phyloP scores from a whole-genome alignment of 2,797 vertebrate genomes.

The Karalla daura region DNA sequence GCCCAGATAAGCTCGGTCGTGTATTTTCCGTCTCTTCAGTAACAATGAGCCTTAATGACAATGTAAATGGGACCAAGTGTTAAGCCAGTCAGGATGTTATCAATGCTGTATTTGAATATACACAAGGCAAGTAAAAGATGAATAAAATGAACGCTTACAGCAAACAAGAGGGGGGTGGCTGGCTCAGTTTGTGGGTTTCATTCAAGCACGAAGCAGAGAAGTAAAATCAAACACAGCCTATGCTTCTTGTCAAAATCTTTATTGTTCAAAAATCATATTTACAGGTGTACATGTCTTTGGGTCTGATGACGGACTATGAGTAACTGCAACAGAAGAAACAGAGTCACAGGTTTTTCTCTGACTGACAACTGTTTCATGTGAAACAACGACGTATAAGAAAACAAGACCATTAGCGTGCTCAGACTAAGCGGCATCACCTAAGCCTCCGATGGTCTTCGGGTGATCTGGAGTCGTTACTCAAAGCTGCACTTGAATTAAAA shows the following conservation, averaged over 20 bases:
- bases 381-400: too few species aligned
- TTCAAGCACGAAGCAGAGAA: neutral
- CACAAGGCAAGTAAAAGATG: constrained; percentile 6
- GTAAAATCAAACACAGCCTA: neutral
- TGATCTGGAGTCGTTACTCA: too few species aligned
- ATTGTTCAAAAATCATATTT: constrained; percentile 64
- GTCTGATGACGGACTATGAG: constrained; percentile 11
- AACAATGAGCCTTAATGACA: neutral
- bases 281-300: constrained; percentile 35
- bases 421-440: too few species aligned
- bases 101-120: constrained; percentile 27
- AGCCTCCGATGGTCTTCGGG: too few species aligned
- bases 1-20: constrained; percentile 15
- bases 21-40: constrained; percentile 25
- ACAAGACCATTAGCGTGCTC: too few species aligned
- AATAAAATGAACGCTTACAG: constrained; percentile 13
- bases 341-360: neutral
- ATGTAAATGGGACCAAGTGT: constrained; percentile 49
- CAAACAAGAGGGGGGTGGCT: neutral
- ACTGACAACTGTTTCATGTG: neutral
- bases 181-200: neutral
- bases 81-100: neutral
- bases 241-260: constrained; percentile 28
- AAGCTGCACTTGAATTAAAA: too few species aligned
- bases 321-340: neutral